Percentiles rank a stretch among this genome's conserved stretches.
phyloP scores from a whole-genome alignment of 2,888 invertebrate genomes.

The Pterostichus niger region DNA sequence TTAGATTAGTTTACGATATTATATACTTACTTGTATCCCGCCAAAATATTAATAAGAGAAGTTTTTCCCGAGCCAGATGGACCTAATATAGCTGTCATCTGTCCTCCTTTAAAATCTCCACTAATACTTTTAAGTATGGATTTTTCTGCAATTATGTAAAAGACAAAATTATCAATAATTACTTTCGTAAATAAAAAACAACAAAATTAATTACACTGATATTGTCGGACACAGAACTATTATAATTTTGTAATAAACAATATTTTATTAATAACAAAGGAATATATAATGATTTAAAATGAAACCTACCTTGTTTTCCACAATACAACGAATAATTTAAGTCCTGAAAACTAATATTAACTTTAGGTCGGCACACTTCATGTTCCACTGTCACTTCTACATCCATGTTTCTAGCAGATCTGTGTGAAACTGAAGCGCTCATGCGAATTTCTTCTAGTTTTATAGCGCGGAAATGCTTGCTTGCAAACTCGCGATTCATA shows the following conservation, averaged over 20 bases:
- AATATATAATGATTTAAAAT: too few relatives aligned
- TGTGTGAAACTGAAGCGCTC: background rate
- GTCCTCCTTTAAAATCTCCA: conserved; percentile 91
- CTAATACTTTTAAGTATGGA: conserved; percentile 88
- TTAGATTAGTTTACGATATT: too few relatives aligned
- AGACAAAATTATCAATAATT: background rate
- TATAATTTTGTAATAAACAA: too few relatives aligned
- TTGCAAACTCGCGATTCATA: too few relatives aligned
- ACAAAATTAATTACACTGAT: too few relatives aligned
- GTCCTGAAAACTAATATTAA: conserved; percentile 16
- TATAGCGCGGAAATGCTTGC: too few relatives aligned
- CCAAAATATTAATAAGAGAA: conserved; percentile 91
- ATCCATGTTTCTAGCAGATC: conserved; percentile 5
- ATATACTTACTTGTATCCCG: conserved; percentile 91
- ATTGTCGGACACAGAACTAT: too few relatives aligned
- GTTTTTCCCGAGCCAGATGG: conserved; percentile 97
- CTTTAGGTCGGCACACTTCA: background rate
- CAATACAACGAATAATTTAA: conserved; percentile 30
- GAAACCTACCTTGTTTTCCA: conserved; percentile 5
- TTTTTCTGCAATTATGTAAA: conserved; percentile 83
- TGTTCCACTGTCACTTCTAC: background rate
- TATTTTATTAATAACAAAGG: too few relatives aligned
- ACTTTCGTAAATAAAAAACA: too few relatives aligned
- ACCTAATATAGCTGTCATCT: conserved; percentile 94
- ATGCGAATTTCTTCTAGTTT: too few relatives aligned